Conservation (phyloP, 2,797 vertebrate species). For the Iguana delicatissima region DNA sequence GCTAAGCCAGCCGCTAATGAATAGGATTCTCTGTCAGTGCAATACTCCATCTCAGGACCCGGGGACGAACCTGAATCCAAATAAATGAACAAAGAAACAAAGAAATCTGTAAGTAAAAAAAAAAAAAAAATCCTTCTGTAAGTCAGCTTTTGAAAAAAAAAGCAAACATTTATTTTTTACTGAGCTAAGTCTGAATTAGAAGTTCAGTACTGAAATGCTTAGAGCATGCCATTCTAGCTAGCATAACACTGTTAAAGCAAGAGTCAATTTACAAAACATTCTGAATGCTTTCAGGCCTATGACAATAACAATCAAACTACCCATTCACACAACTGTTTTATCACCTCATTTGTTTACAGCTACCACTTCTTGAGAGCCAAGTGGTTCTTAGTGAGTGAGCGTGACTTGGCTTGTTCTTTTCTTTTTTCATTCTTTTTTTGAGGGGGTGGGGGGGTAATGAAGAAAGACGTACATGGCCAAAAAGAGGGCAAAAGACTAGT, state of each 20-base stretch:
- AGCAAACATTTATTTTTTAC: neutral
- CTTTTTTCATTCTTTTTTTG: neutral
- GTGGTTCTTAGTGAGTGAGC: no score
- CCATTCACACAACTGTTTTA: neutral
- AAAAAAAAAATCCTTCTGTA: neutral
- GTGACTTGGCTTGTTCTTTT: neutral
- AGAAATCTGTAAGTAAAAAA: constrained; percentile 8
- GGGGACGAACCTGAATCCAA: constrained; percentile 89
- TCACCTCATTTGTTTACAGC: no score
- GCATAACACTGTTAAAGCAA: neutral
- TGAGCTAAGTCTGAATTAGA: neutral
- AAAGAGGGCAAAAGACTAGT: no score
- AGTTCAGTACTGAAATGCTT: neutral
- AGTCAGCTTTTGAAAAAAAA: constrained; percentile 15
- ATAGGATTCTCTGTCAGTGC: constrained; percentile 96
- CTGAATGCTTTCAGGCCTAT: neutral
- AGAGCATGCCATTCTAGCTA: neutral
- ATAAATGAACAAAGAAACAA: neutral
- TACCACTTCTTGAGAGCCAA: no score
- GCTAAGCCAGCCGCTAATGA: constrained; percentile 95
- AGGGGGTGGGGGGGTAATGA: neutral
- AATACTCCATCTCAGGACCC: constrained; percentile 98
- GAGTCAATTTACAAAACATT: neutral
- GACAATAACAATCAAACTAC: fast-evolving
- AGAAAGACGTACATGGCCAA: no score